phyloP scores from a whole-genome alignment of 2,797 vertebrate genomes.

The Poecilia gillii region DNA sequence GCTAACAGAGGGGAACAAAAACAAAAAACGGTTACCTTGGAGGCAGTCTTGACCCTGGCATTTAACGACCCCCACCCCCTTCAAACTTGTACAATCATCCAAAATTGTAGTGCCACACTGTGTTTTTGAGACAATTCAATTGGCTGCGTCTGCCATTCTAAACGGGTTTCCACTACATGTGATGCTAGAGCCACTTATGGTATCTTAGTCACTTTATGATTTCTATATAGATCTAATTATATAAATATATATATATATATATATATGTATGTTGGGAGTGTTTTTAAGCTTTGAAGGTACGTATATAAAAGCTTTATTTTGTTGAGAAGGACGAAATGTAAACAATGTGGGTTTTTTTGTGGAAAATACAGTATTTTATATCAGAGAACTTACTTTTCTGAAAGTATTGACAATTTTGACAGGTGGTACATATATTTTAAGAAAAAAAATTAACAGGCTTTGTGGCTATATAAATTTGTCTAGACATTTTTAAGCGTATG shows the following conservation, averaged over 20 bases:
- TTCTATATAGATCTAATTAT: constrained; percentile 77
- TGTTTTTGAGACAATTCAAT: constrained; percentile 74
- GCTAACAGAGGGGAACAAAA: constrained; percentile 41
- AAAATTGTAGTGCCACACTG: constrained; percentile 87
- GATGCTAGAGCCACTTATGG: constrained; percentile 80
- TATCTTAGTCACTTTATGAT: constrained; percentile 86
- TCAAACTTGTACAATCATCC: constrained; percentile 82
- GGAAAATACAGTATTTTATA: constrained; percentile 86
- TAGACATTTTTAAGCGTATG: constrained; percentile 83
- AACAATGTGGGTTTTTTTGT: constrained; percentile 73
- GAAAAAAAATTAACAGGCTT: constrained; percentile 82
- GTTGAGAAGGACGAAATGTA: constrained; percentile 82
- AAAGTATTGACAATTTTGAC: constrained; percentile 82
- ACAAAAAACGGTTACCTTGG: constrained; percentile 17
- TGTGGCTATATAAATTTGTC: constrained; percentile 91
- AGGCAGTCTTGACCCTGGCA: constrained; percentile 77
- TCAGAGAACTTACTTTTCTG: constrained; percentile 85
- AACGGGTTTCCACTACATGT: constrained; percentile 87
- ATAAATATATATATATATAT: constrained; percentile 32
- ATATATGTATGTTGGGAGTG: constrained; percentile 73
- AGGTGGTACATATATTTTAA: constrained; percentile 87
- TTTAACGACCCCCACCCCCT: constrained; percentile 60
- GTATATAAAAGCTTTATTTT: constrained; percentile 85
- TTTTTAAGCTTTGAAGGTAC: constrained; percentile 82
- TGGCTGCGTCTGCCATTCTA: constrained; percentile 77